Conservation (phyloP, 2,888 invertebrate species). For the Brenthis daphne region DNA sequence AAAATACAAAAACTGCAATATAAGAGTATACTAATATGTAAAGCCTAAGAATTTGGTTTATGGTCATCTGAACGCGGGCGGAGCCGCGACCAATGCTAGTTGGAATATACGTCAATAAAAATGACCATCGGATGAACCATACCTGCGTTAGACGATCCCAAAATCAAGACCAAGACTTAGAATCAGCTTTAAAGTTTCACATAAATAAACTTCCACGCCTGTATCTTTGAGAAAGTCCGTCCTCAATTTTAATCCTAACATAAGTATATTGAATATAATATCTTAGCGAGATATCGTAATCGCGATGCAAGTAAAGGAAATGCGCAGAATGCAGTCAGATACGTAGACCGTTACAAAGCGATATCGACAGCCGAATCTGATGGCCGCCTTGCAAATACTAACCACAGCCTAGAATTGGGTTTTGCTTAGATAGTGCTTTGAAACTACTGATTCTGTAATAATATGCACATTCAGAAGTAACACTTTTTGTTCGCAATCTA, state of each 20-base stretch:
- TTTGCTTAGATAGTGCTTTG: slow-evolving; percentile 25
- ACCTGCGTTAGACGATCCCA: too few relatives aligned
- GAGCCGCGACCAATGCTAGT: too few relatives aligned
- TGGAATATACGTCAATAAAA: too few relatives aligned
- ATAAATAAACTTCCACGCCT: not conserved
- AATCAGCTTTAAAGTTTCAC: too few relatives aligned
- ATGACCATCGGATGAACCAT: too few relatives aligned
- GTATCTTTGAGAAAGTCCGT: slow-evolving; percentile 31
- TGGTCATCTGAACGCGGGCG: too few relatives aligned
- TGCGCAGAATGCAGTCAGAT: slow-evolving; percentile 67
- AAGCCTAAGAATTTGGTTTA: too few relatives aligned
- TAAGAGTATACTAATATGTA: too few relatives aligned
- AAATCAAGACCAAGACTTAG: too few relatives aligned
- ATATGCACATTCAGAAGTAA: slow-evolving; percentile 15
- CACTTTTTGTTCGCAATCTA: slow-evolving; percentile 21
- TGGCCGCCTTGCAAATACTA: slow-evolving; percentile 78
- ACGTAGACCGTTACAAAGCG: slow-evolving; percentile 72
- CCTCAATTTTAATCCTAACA: slow-evolving; percentile 26
- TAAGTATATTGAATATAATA: slow-evolving; percentile 38
- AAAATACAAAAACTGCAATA: too few relatives aligned
- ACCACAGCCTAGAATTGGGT: slow-evolving; percentile 51
- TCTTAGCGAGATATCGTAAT: slow-evolving; percentile 38
- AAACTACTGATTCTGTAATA: slow-evolving; percentile 23
- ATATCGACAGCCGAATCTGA: slow-evolving; percentile 72
- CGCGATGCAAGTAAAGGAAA: slow-evolving; percentile 58